Percentiles rank a stretch among this genome's conserved stretches.
These are phyloP conservation scores for Peromyscus maniculatus DNA, from an alignment of 2,113 vertebrate species.

Conservation along the genomic window DNA sequence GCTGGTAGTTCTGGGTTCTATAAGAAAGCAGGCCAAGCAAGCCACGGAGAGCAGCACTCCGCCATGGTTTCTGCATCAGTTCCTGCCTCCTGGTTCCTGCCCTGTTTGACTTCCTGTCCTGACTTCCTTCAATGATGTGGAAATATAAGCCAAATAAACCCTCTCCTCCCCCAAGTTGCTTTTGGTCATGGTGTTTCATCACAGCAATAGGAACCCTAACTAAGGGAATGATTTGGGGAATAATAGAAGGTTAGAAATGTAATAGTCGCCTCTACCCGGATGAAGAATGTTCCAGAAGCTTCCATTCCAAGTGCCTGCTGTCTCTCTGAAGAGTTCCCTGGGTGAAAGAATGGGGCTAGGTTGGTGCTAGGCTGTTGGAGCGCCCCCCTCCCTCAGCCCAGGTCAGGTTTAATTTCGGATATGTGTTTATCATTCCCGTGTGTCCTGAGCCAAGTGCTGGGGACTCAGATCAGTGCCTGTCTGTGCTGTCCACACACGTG, in stretches of 20 bases:
- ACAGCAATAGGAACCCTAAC: neutral
- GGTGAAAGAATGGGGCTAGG: neutral
- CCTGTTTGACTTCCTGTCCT: neutral
- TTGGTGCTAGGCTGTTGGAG: neutral
- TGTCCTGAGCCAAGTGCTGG: fast-evolving
- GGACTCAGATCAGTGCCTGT: neutral
- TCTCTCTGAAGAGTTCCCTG: neutral
- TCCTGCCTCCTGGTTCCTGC: neutral
- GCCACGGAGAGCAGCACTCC: neutral
- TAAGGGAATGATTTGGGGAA: neutral
- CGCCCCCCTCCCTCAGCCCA: fast-evolving
- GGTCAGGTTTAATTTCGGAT: neutral
- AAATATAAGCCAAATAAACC: neutral
- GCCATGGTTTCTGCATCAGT: neutral
- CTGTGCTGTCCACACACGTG: fast-evolving
- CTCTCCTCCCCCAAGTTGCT: neutral
- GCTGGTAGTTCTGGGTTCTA: neutral
- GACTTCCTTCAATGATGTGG: neutral
- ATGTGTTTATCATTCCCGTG: too few species aligned
- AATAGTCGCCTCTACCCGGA: fast-evolving
- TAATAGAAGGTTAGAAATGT: neutral
- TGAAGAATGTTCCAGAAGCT: neutral
- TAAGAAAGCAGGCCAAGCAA: neutral
- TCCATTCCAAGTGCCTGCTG: neutral
- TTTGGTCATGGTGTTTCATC: neutral